Base-by-base conservation (phyloP, 2,113 vertebrate genomes). In the Corvus moneduloides region DNA sequence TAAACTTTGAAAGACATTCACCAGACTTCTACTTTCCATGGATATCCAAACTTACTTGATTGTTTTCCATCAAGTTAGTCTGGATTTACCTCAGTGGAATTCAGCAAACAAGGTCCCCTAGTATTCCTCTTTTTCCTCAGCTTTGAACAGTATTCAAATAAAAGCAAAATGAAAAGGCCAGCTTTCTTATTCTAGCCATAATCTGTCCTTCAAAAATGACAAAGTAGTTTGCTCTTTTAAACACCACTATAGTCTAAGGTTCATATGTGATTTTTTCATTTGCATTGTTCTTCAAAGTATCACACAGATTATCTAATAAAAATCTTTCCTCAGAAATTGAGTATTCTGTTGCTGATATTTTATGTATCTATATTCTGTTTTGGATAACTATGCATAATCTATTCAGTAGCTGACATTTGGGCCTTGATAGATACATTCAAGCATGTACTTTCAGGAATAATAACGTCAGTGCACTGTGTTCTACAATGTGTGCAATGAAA, bases 381-480 rank as follows among this genome's bases (percentile, higher is more conserved):
- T 95, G 90, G 94, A 95, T 96, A 95, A 97, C 90, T 94, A 80
- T 78, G 72, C 93, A 90, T 94, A 97, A 87, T 96, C 96, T 93
- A 90, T 94, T 94, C 94, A 64, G 87, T 89, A 90, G 90, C 94
- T 97, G 97, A 96, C 91, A 91, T 93, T 97, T 97, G 93, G 93
- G 82, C 96, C 96, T 97, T 97, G 95, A 96, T 96, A 96, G 93
- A 93, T 97, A 96, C 87, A 96, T 97, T 97, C 94, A 96, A 86
- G 87, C 83, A 59, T 95, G 89, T 95, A 95, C 96, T 96, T 96
- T 95, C 91, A 77, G 85, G 94, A 93, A 95, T 95, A 96, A 96
- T 89, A 85, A 87, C 81, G 91, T 88, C 58, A 96, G 69, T 91
- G 80, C 85, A 81, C 96, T 93, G 88, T 93, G 90, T 95, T 97